Evolutionary conservation across 2,113 vertebrate genomes (phyloP), one percentile per base, ranked within the genome.

Genomic region (Muntiacus reevesi): DNA sequence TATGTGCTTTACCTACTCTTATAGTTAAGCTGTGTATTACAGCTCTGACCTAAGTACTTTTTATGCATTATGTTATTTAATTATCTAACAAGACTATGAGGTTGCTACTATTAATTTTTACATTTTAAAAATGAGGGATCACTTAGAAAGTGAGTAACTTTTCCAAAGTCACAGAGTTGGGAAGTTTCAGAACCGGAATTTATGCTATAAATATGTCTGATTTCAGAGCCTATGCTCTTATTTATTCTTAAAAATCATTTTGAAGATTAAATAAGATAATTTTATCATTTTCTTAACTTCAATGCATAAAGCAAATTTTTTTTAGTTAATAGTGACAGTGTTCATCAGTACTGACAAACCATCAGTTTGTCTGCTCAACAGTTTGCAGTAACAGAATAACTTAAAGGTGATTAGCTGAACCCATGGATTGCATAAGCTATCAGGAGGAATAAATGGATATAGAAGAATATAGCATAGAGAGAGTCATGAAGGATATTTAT

Each of bases 161-260:
- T 95, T 82, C 25, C 50, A 81, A 71, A 60, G 25, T 87, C 50
- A 45, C n/a, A 27, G 17, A 27, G 14, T 79, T 89, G 28, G 30
- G 7, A 79, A 89, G 15, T 86, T 90, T 28, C 64, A 94, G 47
- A 89, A 82, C 14, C 89, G 52, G 14, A 94, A 76, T 92, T 54
- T 82, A 57, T 82, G 17, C 15, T 43, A 85, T 71, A 95, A 79
- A 11, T 64, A 30, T 76, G 7, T 50, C 59, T 89, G 76, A 79
- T 92, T 96, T 95, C 59, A 95, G 47, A 93, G 28, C 13, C 23
- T 95, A 5, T 79, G 11, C 9, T 50, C 23, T 81, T 52, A 87
- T 96, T 83, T 52, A 88, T 91, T 88, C 59, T 52, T 67, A 71
- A 85, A 94, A 81, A 40, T 83, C 3, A 30, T 87, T 95, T 94